Evolutionary conservation across 2,797 vertebrate genomes (phyloP).

Genomic region (Tangara arthus): DNA sequence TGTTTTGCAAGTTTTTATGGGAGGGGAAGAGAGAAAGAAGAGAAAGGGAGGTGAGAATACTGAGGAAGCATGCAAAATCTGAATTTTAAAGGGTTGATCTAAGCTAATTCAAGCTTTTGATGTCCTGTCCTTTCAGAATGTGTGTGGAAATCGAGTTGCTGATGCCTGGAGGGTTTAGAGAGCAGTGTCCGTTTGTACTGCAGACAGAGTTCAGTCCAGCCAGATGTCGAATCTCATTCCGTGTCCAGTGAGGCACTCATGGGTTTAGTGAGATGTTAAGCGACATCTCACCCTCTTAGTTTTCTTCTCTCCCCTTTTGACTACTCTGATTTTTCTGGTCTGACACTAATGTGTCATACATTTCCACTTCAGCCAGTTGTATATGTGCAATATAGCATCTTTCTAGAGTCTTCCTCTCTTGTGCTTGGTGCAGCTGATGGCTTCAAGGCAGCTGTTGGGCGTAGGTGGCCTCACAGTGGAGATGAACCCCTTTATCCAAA

Average conservation of each 20-base stretch:
- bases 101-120: neutral
- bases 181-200: neutral
- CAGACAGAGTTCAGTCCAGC: neutral
- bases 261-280: neutral
- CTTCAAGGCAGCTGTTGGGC: neutral
- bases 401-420: neutral
- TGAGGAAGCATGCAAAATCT: neutral
- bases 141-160: neutral
- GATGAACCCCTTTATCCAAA: neutral
- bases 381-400: neutral
- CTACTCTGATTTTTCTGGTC: neutral
- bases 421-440: neutral
- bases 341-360: neutral
- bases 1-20: neutral
- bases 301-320: neutral
- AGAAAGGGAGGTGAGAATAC: neutral
- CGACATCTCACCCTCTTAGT: rapidly evolving
- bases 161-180: neutral
- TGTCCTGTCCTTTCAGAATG: neutral
- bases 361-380: neutral
- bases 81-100: neutral
- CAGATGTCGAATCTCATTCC: neutral
- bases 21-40: neutral
- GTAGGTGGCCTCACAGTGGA: neutral
- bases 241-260: rapidly evolving